phyloP scores from a whole-genome alignment of 2,797 vertebrate genomes.

The Thripadectes ignobilis region DNA sequence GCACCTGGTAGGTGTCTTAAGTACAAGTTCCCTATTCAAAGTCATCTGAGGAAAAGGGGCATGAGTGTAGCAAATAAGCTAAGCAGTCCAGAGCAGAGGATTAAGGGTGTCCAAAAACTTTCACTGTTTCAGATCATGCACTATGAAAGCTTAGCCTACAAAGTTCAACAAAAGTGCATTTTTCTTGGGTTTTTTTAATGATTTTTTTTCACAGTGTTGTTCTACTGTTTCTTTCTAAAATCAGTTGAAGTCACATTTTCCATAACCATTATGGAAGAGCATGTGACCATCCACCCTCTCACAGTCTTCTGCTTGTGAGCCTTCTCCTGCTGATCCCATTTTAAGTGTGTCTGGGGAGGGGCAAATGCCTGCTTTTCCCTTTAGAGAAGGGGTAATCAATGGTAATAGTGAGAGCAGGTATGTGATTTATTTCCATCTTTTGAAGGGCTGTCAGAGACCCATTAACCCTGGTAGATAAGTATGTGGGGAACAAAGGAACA shows the following conservation, averaged over 20 bases:
- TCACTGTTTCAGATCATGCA: neutral
- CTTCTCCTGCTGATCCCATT: neutral
- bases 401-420: neutral
- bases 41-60: neutral
- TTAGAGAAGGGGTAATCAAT: neutral
- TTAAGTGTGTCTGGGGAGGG: neutral
- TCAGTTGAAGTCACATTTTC: neutral
- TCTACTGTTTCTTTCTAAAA: neutral
- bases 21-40: neutral
- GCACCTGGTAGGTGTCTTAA: neutral
- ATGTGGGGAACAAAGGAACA: neutral
- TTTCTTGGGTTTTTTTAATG: neutral
- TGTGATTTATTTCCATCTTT: neutral
- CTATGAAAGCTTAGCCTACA: neutral
- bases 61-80: neutral
- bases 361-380: neutral
- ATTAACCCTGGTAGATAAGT: neutral
- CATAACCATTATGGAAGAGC: neutral
- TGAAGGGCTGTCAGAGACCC: neutral
- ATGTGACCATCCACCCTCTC: neutral
- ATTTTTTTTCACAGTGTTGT: neutral
- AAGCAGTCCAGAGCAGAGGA: neutral
- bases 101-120: neutral
- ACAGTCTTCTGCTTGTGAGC: neutral
- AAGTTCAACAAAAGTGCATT: neutral